Conservation (phyloP, 2,888 invertebrate genomes). For the Mactromeris polynyma region DNA sequence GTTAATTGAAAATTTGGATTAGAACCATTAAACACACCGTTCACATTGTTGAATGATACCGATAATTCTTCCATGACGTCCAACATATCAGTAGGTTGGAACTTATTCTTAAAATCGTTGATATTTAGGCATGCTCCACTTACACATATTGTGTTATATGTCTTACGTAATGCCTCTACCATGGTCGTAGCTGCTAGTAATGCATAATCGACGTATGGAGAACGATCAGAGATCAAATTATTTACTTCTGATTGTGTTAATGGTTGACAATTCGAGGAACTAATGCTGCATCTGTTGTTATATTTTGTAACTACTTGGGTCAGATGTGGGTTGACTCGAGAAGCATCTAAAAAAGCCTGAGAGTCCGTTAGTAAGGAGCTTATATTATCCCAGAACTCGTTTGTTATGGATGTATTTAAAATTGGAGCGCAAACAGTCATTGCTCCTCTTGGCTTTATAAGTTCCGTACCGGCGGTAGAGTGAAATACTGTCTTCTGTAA, state of each 20-base stretch:
- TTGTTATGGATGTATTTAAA: background rate
- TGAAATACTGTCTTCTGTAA: slow-evolving; percentile 29
- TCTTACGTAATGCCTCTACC: slow-evolving; percentile 32
- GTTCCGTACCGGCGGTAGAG: background rate
- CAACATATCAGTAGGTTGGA: slow-evolving; percentile 8
- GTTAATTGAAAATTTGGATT: background rate
- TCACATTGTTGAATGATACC: background rate
- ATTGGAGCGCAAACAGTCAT: slow-evolving; percentile 41
- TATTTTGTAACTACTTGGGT: slow-evolving; percentile 32
- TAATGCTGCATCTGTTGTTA: slow-evolving; percentile 3
- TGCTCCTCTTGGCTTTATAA: slow-evolving; percentile 44
- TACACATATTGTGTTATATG: slow-evolving; percentile 7
- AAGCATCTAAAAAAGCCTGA: slow-evolving; percentile 22
- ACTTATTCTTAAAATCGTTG: slow-evolving; percentile 10
- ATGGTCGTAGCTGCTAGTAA: slow-evolving; percentile 48
- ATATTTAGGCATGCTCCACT: background rate
- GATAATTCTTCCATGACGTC: slow-evolving; percentile 19
- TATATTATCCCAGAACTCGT: slow-evolving; percentile 45
- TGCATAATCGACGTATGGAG: slow-evolving; percentile 55
- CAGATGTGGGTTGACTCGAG: slow-evolving; percentile 53
- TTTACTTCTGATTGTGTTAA: background rate
- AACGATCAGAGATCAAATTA: background rate
- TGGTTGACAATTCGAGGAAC: background rate
- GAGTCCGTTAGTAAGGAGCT: slow-evolving; percentile 34
- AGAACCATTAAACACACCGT: background rate